Base-by-base conservation (phyloP, 2,797 vertebrate species). In the Xenopus petersii region DNA sequence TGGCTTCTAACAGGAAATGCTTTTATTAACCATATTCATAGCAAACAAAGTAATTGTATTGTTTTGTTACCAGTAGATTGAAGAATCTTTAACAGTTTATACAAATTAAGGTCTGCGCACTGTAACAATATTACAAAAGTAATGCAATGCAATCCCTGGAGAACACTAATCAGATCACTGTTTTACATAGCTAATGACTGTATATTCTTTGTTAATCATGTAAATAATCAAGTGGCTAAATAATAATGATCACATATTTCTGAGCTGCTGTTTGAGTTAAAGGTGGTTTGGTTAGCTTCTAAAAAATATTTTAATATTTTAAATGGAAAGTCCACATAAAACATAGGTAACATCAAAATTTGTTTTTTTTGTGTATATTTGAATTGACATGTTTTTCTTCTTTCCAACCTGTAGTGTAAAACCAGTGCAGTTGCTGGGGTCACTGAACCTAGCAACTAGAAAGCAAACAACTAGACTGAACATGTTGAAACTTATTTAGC, bases 171-270 rank as follows among this genome's bases (percentile, higher is more conserved):
- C 56, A 59, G 55, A 70, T 70, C n/a, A n/a, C 54, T 36, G 54
- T 69, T 67, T 70, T 60, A 7, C 30, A 59, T 59, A 42, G 42
- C 24, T 70, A 70, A 70, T 70, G 67, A 59, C 21, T 59, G 67
- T 42, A 15, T 70, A 46, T 46, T 46, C 55, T 46, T 36, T 33
- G 17, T n/a, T 56, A 60, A 21, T 70, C 42, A 70, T 10, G 8
- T 15, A 54, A 70, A 58, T 36, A 70, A 36, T 42, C 4, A 70
- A 56, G 67, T 70, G 55, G 17, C n/a, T 59, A 59, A 70, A 70
- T 56, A 42, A 46, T 47, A 59, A 68, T 58, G 11, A 51, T 51
- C 36, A 42, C 3, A 68, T n/a, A 30, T 56, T 30, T 56, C 15
- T 17, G 10, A 36, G 54, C 51, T 3, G 49, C 54, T 56, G 16